Percentiles rank a stretch among this genome's conserved stretches.
phyloP scores from a whole-genome alignment of 2,797 vertebrate genomes.

The Crocidura indochinensis region DNA sequence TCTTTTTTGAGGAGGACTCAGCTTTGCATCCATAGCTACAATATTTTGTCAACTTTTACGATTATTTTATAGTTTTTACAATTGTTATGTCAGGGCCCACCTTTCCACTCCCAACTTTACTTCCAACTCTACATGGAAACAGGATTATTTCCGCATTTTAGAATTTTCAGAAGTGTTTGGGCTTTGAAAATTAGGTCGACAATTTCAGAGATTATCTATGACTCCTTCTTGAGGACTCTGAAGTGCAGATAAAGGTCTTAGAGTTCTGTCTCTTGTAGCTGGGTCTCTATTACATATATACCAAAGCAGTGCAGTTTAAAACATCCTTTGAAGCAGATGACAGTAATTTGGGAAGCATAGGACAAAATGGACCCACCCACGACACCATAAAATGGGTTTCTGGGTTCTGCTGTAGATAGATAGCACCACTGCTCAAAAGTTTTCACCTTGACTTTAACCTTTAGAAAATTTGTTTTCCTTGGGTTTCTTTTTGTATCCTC shows the following conservation, averaged over 20 bases:
- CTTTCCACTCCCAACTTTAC: not conserved
- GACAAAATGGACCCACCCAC: constrained; percentile 48
- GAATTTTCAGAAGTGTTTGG: constrained; percentile 55
- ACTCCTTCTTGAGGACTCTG: constrained; percentile 74
- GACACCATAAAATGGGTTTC: not conserved
- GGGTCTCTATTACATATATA: constrained; percentile 41
- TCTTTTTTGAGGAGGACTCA: not conserved
- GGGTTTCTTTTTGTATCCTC: not conserved
- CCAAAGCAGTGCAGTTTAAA: constrained; percentile 73
- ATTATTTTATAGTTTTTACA: too few relatives aligned
- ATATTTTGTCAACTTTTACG: not conserved
- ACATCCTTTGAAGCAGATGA: constrained; percentile 74
- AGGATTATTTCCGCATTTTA: constrained; percentile 37
- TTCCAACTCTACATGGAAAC: not conserved
- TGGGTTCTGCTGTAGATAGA: not conserved
- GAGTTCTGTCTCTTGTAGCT: constrained; percentile 77
- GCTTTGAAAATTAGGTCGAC: constrained; percentile 74
- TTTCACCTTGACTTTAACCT: constrained; percentile 14
- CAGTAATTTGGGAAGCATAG: constrained; percentile 67
- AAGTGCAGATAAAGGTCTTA: constrained; percentile 80
- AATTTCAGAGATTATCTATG: constrained; percentile 77
- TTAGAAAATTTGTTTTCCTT: not conserved
- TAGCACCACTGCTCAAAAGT: not conserved
- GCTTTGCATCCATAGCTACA: constrained; percentile 43
- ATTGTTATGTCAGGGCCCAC: not conserved